These are phyloP conservation scores for Rhynchophorus ferrugineus DNA, from an alignment of 1,140 invertebrate species.

Conservation along the genomic window DNA sequence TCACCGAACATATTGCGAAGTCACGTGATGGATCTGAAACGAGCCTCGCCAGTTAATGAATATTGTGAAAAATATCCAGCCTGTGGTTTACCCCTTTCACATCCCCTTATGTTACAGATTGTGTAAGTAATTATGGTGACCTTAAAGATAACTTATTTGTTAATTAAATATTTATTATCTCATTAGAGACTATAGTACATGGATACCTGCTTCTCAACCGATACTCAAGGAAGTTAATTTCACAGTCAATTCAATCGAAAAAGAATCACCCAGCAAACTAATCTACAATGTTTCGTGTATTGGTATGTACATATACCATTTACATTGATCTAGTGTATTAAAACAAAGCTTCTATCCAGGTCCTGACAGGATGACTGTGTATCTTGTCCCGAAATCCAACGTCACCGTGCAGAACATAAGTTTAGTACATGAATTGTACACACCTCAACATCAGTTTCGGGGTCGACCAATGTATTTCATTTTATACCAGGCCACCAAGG, in stretches of 20 bases:
- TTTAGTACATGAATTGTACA: conserved; percentile 26
- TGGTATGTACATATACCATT: too few relatives aligned
- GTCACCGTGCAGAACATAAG: conserved; percentile 31
- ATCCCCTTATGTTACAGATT: conserved; percentile 42
- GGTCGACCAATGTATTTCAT: conserved; percentile 32
- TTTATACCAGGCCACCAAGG: conserved; percentile 29
- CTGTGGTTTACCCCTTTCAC: conserved; percentile 51
- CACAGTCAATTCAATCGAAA: conserved; percentile 20
- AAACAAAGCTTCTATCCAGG: too few relatives aligned
- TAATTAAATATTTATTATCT: conserved; percentile 13
- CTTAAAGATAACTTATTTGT: conserved; percentile 11
- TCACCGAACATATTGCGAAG: conserved; percentile 39
- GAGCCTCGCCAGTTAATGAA: conserved; percentile 32
- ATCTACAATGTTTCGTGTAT: conserved; percentile 27
- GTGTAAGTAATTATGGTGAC: conserved; percentile 34
- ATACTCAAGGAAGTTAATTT: conserved; percentile 27
- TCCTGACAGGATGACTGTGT: conserved; percentile 33
- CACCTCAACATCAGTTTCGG: conserved; percentile 17
- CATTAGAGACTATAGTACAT: conserved; percentile 32
- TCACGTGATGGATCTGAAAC: conserved; percentile 38
- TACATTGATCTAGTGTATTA: too few relatives aligned
- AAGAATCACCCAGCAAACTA: conserved; percentile 15
- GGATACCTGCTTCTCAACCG: conserved; percentile 36
- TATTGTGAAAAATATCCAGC: conserved; percentile 44
- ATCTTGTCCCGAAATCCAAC: conserved; percentile 30